Conservation (phyloP, 2,797 vertebrate genomes). For the Acrossocheilus wenchowensis region DNA sequence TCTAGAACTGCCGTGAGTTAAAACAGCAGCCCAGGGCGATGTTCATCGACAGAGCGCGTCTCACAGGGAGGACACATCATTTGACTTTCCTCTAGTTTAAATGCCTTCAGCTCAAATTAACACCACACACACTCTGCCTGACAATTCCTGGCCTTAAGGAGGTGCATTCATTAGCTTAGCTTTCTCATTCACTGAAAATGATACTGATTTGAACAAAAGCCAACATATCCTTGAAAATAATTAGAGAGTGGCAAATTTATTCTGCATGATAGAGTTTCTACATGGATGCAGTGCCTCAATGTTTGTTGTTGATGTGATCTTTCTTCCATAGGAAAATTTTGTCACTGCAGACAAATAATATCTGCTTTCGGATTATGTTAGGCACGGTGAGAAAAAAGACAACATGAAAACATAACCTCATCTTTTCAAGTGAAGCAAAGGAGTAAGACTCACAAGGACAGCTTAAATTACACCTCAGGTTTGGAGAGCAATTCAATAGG, state of each 20-base stretch:
- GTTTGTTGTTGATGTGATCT: not conserved
- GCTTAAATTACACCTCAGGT: conserved; percentile 79
- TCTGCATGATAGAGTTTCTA: not conserved
- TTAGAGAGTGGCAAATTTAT: conserved; percentile 19
- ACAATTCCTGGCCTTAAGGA: conserved; percentile 50
- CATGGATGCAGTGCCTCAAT: not conserved
- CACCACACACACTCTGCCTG: conserved; percentile 39
- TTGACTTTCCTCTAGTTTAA: conserved; percentile 61
- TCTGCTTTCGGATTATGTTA: conserved; percentile 22
- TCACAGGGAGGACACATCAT: conserved; percentile 62
- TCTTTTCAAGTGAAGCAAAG: conserved; percentile 64
- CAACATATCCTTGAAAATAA: conserved; percentile 30
- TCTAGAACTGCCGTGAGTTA: conserved; percentile 70
- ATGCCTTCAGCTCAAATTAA: conserved; percentile 57
- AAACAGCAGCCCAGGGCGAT: conserved; percentile 68
- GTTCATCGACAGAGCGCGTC: conserved; percentile 72
- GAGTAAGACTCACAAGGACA: conserved; percentile 74
- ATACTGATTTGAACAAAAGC: conserved; percentile 47
- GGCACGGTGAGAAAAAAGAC: conserved; percentile 39
- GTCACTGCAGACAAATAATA: conserved; percentile 1
- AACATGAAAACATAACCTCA: conserved; percentile 55
- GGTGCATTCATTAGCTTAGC: conserved; percentile 54
- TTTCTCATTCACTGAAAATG: conserved; percentile 54
- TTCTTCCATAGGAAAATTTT: not conserved
- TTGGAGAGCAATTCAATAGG: conserved; percentile 82